These are phyloP conservation scores for Lepidostoma basale DNA, from an alignment of 1,140 invertebrate species.

Conservation along the genomic window DNA sequence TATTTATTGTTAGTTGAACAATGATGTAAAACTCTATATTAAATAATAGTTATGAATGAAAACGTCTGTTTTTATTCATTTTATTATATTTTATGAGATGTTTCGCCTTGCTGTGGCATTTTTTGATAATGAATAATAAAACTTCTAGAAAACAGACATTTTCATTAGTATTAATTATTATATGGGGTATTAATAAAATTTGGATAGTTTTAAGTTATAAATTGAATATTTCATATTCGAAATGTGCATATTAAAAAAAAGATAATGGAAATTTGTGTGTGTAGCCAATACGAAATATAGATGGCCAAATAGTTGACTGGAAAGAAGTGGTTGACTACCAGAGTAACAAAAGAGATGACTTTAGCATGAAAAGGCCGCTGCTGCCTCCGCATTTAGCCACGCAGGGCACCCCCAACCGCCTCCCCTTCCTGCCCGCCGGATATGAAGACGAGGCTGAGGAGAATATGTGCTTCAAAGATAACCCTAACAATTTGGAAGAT, in stretches of 20 bases:
- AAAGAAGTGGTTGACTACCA: slow-evolving; percentile 53
- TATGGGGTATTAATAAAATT: no score
- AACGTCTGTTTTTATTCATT: no score
- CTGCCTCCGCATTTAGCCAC: slow-evolving; percentile 55
- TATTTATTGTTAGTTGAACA: no score
- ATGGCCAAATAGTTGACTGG: slow-evolving; percentile 54
- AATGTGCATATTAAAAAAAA: not conserved
- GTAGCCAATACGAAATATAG: slow-evolving; percentile 54
- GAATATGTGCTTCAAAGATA: not conserved
- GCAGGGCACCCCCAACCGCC: slow-evolving; percentile 54
- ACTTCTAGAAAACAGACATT: no score
- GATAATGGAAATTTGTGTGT: not conserved
- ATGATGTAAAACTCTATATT: no score
- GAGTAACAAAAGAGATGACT: slow-evolving; percentile 54
- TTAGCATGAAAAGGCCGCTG: slow-evolving; percentile 57
- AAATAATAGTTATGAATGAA: no score
- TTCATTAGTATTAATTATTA: no score
- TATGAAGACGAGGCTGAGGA: slow-evolving; percentile 55
- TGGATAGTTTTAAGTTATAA: no score
- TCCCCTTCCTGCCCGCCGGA: slow-evolving; percentile 58
- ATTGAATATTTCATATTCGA: no score
- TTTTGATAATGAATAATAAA: no score
- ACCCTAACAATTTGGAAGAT: slow-evolving; percentile 47
- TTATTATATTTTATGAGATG: no score
- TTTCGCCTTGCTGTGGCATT: no score